These are phyloP conservation scores for Hyles lineata DNA, from an alignment of 2,888 invertebrate genomes.

Conservation along the genomic window DNA sequence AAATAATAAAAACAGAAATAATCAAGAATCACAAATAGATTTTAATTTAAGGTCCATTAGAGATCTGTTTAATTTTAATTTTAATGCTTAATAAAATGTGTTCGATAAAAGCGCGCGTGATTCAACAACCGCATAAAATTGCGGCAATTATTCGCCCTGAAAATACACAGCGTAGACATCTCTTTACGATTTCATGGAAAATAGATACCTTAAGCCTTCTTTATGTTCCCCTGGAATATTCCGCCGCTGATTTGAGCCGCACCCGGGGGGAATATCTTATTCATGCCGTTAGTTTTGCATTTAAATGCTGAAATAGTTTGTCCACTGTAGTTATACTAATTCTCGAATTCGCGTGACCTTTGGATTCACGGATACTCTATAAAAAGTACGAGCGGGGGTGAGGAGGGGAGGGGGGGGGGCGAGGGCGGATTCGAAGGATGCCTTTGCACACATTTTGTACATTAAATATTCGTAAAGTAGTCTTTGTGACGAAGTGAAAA, in stretches of 20 bases:
- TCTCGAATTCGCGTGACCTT: not conserved
- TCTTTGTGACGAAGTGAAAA: conserved; percentile 23
- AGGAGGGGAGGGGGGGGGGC: not conserved
- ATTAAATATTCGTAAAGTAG: conserved; percentile 25
- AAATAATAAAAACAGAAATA: too few species aligned
- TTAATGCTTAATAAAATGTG: too few species aligned
- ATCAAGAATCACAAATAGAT: too few species aligned
- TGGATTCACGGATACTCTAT: not conserved
- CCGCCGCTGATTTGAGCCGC: not conserved
- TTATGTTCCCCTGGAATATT: conserved; percentile 12
- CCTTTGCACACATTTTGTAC: conserved; percentile 19
- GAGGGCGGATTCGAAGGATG: not conserved
- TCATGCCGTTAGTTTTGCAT: conserved; percentile 18
- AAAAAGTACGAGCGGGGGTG: not conserved
- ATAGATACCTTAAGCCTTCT: conserved; percentile 5
- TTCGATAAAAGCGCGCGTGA: not conserved
- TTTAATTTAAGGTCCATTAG: too few species aligned
- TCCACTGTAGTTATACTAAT: not conserved
- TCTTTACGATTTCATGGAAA: conserved; percentile 4
- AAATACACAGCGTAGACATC: not conserved
- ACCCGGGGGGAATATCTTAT: conserved; percentile 14
- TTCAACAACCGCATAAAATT: not conserved
- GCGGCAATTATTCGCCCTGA: not conserved
- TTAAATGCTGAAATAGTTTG: conserved; percentile 10
- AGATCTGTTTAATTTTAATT: too few species aligned